phyloP scores from a whole-genome alignment of 2,113 vertebrate species.

The Eudyptes chrysolophus region DNA sequence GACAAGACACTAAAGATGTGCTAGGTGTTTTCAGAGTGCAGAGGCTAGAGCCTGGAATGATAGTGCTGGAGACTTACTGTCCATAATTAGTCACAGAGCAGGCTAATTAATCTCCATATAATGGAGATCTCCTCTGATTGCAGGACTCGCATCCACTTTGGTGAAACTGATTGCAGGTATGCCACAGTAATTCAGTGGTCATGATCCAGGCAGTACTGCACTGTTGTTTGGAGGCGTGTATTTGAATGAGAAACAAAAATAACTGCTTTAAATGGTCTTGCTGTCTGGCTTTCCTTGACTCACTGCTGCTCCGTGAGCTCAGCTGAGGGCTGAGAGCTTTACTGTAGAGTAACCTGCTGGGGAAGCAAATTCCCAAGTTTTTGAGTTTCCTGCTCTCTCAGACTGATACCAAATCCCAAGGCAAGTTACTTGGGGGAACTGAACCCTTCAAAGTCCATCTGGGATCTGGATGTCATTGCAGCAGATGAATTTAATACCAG shows the following conservation, averaged over 20 bases:
- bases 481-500: not conserved
- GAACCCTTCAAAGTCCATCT: not conserved
- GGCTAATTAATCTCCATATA: not conserved
- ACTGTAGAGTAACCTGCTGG: not conserved
- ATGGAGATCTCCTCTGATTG: not conserved
- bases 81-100: not conserved
- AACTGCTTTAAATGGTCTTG: not conserved
- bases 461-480: not conserved
- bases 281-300: not conserved
- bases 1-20: not conserved
- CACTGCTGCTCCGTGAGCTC: not conserved
- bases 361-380: not conserved
- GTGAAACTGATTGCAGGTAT: not conserved
- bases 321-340: not conserved
- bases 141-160: not conserved
- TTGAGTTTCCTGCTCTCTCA: not conserved
- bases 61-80: not conserved
- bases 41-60: not conserved
- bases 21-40: not conserved
- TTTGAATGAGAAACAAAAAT: not conserved
- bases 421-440: not conserved
- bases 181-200: not conserved
- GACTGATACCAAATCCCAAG: not conserved
- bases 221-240: not conserved
- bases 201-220: not conserved